A percentile compares a stretch with the other conserved stretches of the same genome.
Evolutionary conservation across 30 jellyfish, hydroid and myxozoan species (phyloP).

Genomic region (Morbakka virulenta): DNA sequence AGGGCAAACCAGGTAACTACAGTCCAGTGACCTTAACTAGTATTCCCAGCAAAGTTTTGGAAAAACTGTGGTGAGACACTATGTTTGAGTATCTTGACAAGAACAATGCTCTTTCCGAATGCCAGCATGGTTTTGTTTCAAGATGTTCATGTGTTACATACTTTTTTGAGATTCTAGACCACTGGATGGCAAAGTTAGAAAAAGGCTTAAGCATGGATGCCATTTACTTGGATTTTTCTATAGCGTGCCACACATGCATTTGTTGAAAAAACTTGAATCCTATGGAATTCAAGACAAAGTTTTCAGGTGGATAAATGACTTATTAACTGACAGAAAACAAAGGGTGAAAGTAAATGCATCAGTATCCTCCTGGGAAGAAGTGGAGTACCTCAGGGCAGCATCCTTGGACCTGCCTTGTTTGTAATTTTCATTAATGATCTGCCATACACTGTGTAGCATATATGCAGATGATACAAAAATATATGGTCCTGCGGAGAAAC

Average conservation of each 20-base stretch:
- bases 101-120: too few relatives aligned
- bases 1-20: not conserved
- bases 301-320: not conserved
- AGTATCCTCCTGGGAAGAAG: not conserved
- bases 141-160: too few relatives aligned
- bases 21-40: not conserved
- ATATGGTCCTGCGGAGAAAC: too few relatives aligned
- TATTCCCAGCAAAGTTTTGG: too few relatives aligned
- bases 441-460: constrained; percentile 11
- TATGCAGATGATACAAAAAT: constrained; percentile 36
- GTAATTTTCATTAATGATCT: constrained; percentile 10
- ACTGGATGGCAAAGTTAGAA: constrained; percentile 10
- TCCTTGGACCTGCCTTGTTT: constrained; percentile 4
- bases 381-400: constrained; percentile 12
- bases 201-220: constrained; percentile 1
- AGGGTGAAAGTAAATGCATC: constrained; percentile 4
- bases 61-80: too few relatives aligned
- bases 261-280: constrained; percentile 2
- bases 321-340: constrained; percentile 23
- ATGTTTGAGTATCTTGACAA: too few relatives aligned
- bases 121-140: too few relatives aligned
- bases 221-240: constrained; percentile 28
- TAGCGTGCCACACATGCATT: constrained; percentile 28
- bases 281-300: constrained; percentile 12
- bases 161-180: too few relatives aligned